Evolutionary conservation across 2,797 vertebrate species (phyloP).

Genomic region (Eptatretus atami): DNA sequence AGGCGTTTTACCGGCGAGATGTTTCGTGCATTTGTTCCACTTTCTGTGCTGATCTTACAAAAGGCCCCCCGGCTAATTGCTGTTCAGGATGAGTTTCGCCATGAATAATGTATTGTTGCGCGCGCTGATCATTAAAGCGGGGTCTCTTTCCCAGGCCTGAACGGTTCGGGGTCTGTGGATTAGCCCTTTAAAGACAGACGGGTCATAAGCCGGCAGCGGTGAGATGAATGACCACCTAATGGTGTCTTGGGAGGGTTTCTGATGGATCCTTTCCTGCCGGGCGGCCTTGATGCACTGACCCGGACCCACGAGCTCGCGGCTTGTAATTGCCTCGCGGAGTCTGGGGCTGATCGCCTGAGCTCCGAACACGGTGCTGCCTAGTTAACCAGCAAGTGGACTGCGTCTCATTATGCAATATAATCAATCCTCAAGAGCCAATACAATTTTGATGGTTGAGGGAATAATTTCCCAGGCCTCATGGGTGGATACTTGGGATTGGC

Average conservation of each 20-base stretch:
- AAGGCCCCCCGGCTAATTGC: too few relatives aligned
- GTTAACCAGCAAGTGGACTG: constrained; percentile 1
- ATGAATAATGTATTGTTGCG: too few relatives aligned
- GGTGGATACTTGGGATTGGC: too few relatives aligned
- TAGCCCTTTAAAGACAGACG: not conserved
- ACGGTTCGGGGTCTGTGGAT: not conserved
- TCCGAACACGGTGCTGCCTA: constrained; percentile 1
- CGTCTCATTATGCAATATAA: constrained; percentile 5
- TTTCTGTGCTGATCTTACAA: too few relatives aligned
- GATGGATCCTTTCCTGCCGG: constrained; percentile 3
- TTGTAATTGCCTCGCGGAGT: constrained; percentile 3
- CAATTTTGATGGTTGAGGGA: constrained; percentile 1
- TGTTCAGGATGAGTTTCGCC: too few relatives aligned
- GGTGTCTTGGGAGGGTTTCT: constrained; percentile 5
- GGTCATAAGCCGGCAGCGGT: constrained; percentile 1
- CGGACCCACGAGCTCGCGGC: not conserved
- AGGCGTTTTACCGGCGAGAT: too few relatives aligned
- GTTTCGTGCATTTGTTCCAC: too few relatives aligned
- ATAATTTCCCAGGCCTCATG: not conserved
- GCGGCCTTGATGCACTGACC: constrained; percentile 1
- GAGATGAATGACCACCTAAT: constrained; percentile 6
- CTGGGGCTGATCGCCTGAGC: constrained; percentile 4
- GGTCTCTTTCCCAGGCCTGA: too few relatives aligned
- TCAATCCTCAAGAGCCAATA: constrained; percentile 1
- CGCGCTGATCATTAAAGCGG: too few relatives aligned